Evolutionary conservation across 1,140 invertebrate genomes (phyloP).

Genomic region (Tyrophagus putrescentiae): DNA sequence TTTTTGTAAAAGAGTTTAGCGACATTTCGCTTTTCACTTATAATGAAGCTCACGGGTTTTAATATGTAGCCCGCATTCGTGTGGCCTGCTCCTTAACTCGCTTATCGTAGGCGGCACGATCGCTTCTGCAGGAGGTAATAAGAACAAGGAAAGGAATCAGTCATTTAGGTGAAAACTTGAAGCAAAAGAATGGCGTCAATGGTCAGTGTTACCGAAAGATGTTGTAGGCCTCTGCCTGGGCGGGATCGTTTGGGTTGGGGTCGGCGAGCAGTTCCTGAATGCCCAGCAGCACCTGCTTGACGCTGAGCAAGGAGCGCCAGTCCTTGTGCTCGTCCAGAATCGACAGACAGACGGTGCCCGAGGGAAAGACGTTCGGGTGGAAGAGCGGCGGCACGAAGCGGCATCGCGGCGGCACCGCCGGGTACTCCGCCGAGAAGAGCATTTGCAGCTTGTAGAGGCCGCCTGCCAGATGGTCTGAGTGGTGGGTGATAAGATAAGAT

Average conservation of each 20-base stretch:
- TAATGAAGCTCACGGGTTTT: no score
- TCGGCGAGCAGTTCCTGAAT: slow-evolving; percentile 97
- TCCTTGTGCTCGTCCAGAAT: slow-evolving; percentile 97
- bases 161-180: slow-evolving; percentile 30
- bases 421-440: slow-evolving; percentile 99
- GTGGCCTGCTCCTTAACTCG: slow-evolving; percentile 86
- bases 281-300: slow-evolving; percentile 95
- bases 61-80: slow-evolving; percentile 52
- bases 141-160: slow-evolving; percentile 25
- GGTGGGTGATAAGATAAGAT: slow-evolving; percentile 24
- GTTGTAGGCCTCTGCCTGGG: slow-evolving; percentile 98
- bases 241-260: slow-evolving; percentile 98
- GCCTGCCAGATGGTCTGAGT: slow-evolving; percentile 72
- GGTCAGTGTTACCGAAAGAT: slow-evolving; percentile 95
- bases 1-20: no score
- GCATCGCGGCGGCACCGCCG: slow-evolving; percentile 96
- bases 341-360: slow-evolving; percentile 91
- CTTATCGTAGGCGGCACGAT: slow-evolving; percentile 91
- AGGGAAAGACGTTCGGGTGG: slow-evolving; percentile 98
- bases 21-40: no score
- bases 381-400: slow-evolving; percentile 99
- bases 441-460: slow-evolving; percentile 91
- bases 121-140: slow-evolving; percentile 63
- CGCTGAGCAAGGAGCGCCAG: slow-evolving; percentile 97
- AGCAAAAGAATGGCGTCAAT: no score